These are phyloP conservation scores for Ochlodes sylvanus DNA, from an alignment of 2,888 invertebrate species.

Conservation along the genomic window DNA sequence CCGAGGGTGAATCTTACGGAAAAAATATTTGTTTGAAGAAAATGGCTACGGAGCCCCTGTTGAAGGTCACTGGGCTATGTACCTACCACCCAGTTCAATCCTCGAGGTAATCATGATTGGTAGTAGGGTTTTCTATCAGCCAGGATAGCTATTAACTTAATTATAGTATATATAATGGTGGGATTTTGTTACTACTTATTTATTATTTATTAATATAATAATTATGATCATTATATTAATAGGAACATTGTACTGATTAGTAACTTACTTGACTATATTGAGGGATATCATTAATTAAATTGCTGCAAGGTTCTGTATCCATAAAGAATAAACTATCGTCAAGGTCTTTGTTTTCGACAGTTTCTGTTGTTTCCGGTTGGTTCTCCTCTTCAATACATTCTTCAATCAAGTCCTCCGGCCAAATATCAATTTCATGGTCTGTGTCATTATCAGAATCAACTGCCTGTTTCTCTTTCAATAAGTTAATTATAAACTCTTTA, in stretches of 20 bases:
- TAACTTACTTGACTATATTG: constrained; percentile 67
- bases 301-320: constrained; percentile 66
- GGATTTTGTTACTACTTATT: too few species aligned
- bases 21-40: too few species aligned
- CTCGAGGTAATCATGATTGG: too few species aligned
- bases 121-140: too few species aligned
- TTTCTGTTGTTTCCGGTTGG: constrained; percentile 40
- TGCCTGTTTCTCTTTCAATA: constrained; percentile 66
- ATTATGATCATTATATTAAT: background rate
- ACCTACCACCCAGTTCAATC: too few species aligned
- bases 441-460: constrained; percentile 61
- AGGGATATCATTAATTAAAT: constrained; percentile 58
- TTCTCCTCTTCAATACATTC: constrained; percentile 41
- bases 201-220: too few species aligned
- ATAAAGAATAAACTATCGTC: constrained; percentile 73
- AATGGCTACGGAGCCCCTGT: too few species aligned
- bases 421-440: constrained; percentile 71
- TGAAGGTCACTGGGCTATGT: too few species aligned
- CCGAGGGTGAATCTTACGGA: too few species aligned
- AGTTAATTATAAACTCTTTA: constrained; percentile 73
- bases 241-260: background rate
- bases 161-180: too few species aligned
- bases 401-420: constrained; percentile 69
- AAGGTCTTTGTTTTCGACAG: background rate
- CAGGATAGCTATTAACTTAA: too few species aligned